A percentile compares a stretch with the other conserved stretches of the same genome.
phyloP scores from a whole-genome alignment of 2,888 invertebrate species.

The Himalopsyche japonica region DNA sequence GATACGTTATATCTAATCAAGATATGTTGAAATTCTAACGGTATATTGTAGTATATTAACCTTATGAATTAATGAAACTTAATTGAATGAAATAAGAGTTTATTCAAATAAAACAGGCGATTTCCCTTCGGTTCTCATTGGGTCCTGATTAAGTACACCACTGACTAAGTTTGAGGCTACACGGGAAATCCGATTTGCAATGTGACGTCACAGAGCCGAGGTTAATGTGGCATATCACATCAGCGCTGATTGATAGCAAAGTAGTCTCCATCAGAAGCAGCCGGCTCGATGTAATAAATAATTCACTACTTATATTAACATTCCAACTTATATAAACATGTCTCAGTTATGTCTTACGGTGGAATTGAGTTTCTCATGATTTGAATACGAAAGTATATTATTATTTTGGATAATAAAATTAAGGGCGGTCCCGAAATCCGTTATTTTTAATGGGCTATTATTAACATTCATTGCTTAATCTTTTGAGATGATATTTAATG shows the following conservation, averaged over 20 bases:
- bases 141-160: background rate
- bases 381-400: background rate
- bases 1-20: too few species aligned
- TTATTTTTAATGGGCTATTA: background rate
- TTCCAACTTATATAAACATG: background rate
- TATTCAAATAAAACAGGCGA: too few species aligned
- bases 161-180: background rate
- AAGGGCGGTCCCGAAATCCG: background rate
- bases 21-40: too few species aligned
- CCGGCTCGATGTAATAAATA: background rate
- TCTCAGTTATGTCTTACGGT: background rate
- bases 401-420: background rate
- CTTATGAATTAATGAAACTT: too few species aligned
- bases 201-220: constrained; percentile 1
- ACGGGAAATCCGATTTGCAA: background rate
- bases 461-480: background rate
- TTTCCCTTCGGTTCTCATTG: background rate
- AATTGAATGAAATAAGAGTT: too few species aligned
- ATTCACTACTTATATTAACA: constrained; percentile 1
- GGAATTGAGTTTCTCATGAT: background rate
- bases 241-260: constrained; percentile 1
- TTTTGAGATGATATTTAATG: background rate
- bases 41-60: too few species aligned
- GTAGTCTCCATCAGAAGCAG: background rate
- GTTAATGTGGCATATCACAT: constrained; percentile 1